These are phyloP conservation scores for Scrobipalpa atriplicella DNA, from an alignment of 2,888 invertebrate genomes.

Conservation along the genomic window DNA sequence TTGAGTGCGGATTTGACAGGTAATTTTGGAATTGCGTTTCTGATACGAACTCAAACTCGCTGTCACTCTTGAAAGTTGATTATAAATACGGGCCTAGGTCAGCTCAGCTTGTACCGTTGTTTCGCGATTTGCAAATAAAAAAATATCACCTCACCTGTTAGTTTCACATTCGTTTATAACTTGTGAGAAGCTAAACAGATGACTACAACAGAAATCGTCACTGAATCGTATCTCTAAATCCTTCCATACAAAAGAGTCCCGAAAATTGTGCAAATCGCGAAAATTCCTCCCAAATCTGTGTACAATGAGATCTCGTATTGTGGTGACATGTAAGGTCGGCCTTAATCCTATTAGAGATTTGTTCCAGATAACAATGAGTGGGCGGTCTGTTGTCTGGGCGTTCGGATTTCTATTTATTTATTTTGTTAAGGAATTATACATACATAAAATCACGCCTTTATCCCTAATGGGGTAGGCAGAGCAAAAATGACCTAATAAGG, in stretches of 20 bases:
- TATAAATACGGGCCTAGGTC: too few relatives aligned
- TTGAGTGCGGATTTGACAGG: too few relatives aligned
- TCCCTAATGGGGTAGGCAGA: too few relatives aligned
- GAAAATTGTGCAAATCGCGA: conserved; percentile 10
- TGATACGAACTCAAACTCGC: too few relatives aligned
- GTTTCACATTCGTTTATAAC: too few relatives aligned
- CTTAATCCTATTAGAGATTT: conserved; percentile 40
- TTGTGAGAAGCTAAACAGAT: not conserved
- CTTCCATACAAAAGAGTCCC: not conserved
- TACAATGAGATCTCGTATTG: not conserved
- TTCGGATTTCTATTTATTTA: not conserved
- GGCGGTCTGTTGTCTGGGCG: conserved; percentile 14
- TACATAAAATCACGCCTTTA: too few relatives aligned
- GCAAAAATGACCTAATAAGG: too few relatives aligned
- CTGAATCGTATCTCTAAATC: not conserved
- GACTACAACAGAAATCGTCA: not conserved
- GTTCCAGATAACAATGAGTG: conserved; percentile 25
- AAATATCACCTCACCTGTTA: too few relatives aligned
- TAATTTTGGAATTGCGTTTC: too few relatives aligned
- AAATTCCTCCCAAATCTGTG: conserved; percentile 7
- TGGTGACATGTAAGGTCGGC: conserved; percentile 26
- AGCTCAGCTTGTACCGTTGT: too few relatives aligned
- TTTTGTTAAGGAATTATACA: not conserved
- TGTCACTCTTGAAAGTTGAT: too few relatives aligned
- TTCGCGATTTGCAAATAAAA: too few relatives aligned